Evolutionary conservation across 2,888 invertebrate species (phyloP), one percentile per base, ranked within the genome.

Genomic region (Pristionchus exspectatus): DNA sequence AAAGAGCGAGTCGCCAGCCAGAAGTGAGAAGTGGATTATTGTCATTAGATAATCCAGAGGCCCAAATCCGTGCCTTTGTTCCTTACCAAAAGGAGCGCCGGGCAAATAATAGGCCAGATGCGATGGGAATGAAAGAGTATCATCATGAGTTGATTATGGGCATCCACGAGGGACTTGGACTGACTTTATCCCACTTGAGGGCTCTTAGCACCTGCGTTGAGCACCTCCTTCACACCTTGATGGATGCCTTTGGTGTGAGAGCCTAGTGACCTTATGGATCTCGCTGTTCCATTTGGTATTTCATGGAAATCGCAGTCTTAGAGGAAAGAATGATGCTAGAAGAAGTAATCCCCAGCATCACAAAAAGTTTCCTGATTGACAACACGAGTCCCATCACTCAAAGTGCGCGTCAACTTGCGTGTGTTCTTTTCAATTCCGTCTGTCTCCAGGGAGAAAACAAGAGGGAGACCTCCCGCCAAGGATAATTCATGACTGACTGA

Each of bases 21-120:
- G 81, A 81, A 81, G 81, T 27, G 81, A 81, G 81, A 81, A 81
- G 81, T 81, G 81, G 44, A 81, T 81, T 81, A 81, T 81, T 81
- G 50, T 81, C 81, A 81, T 54, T 50, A 81, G 81, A 81, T 81
- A 81, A 81, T 81, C 81, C 38, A 14, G 12, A 27, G n/a, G n/a
- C n/a, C 72, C 30, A 24, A 44, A 38, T 21, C 44, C 44, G 18
- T 38, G 18, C 54, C 50, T 81, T 81, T 81, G 81, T 81, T 81
- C 50, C 77, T n/a, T n/a, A n/a, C 1, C 54, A 27, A 81, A 54
- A 81, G 81, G 63, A 59, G 77, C 50, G 81, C 50, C 81, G 27
- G 74, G 7, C 81, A 81, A 81, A 81, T 81, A 81, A 9, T 10
- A 54, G n/a, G n/a, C 50, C 81, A 50, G 81, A 54, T 50, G 44